Evolutionary conservation across 2,113 vertebrate genomes (phyloP).

Genomic region (Gobius niger): DNA sequence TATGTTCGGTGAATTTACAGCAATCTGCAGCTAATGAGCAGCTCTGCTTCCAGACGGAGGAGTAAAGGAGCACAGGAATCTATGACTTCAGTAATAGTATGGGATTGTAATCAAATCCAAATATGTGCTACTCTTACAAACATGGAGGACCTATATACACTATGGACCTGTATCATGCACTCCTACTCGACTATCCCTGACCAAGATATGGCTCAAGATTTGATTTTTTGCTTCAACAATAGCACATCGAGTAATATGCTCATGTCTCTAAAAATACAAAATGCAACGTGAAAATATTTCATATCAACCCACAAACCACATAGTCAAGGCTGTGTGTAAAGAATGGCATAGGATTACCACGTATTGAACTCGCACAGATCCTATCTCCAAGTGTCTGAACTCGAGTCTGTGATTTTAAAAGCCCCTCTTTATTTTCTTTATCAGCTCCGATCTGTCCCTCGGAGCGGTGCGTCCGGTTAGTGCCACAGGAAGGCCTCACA

Average conservation of each 20-base stretch:
- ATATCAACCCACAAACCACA: background rate
- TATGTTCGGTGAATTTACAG: background rate
- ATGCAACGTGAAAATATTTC: background rate
- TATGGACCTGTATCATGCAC: too few species aligned
- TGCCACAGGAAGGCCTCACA: constrained; percentile 55
- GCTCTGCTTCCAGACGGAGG: background rate
- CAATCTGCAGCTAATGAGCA: background rate
- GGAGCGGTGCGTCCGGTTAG: constrained; percentile 23
- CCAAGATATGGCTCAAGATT: too few species aligned
- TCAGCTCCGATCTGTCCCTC: background rate
- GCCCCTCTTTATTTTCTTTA: constrained; percentile 3
- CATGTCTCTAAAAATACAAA: too few species aligned
- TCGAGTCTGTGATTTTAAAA: constrained; percentile 1
- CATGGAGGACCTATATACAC: too few species aligned
- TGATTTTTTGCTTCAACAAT: too few species aligned
- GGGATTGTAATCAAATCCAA: background rate
- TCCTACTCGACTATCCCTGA: too few species aligned
- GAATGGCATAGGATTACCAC: constrained; percentile 2
- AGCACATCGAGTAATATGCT: too few species aligned
- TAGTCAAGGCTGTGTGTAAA: background rate
- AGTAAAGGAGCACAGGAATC: background rate
- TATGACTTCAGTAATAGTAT: background rate
- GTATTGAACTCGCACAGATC: background rate
- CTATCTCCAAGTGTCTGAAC: background rate
- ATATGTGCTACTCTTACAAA: too few species aligned